Conservation (phyloP, 1,140 invertebrate genomes). For the Gryllus bimaculatus region DNA sequence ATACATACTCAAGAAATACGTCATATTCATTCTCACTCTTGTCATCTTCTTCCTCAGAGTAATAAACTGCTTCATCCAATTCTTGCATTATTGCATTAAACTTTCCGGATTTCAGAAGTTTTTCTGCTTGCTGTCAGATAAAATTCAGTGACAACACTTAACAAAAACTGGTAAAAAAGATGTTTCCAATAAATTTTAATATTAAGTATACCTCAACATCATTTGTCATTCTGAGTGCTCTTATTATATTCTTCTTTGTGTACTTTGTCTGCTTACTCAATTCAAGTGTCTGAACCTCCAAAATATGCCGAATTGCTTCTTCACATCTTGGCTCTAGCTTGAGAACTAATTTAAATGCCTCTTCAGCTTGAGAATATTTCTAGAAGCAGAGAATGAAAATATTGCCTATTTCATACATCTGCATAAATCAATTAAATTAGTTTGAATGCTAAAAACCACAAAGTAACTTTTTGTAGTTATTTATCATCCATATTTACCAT, state of each 20-base stretch:
- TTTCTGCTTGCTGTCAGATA: constrained; percentile 6
- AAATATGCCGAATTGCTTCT: constrained; percentile 1
- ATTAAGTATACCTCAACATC: background rate
- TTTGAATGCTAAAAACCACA: no score
- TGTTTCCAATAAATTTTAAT: background rate
- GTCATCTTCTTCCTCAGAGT: constrained; percentile 11
- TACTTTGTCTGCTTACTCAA: background rate
- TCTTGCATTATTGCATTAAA: background rate
- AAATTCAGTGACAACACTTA: background rate
- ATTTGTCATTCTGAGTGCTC: constrained; percentile 3
- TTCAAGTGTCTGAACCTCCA: constrained; percentile 9
- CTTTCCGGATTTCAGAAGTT: background rate
- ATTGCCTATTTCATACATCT: background rate
- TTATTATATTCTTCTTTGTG: background rate
- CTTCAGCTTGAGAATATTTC: constrained; percentile 17
- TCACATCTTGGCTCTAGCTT: constrained; percentile 12
- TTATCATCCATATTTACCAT: no score
- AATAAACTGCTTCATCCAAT: constrained; percentile 9
- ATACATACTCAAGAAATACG: no score
- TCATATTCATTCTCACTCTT: background rate
- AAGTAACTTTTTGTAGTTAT: no score
- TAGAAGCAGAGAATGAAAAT: background rate
- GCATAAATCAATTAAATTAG: no score
- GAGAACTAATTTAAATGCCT: constrained; percentile 7
- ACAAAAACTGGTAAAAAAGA: background rate